Evolutionary conservation across 2,888 invertebrate genomes (phyloP).

Genomic region (Nomada fabriciana): DNA sequence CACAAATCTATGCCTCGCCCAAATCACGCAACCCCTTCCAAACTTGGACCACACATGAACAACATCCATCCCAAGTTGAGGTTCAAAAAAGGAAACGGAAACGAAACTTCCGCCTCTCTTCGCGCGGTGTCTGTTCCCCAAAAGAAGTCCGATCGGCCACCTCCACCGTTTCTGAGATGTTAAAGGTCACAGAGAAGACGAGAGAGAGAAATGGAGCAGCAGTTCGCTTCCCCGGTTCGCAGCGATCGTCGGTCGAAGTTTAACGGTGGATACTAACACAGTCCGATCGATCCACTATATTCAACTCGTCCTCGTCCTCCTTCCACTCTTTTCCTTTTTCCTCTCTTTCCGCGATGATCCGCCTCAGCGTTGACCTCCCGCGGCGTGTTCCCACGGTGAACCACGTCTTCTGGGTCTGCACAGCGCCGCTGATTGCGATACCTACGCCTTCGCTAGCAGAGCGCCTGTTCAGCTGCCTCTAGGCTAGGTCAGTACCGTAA

Average conservation of each 20-base stretch:
- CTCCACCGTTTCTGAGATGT: constrained; percentile 1
- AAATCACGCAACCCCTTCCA: too few species aligned
- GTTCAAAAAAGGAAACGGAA: not conserved
- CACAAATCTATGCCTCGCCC: too few species aligned
- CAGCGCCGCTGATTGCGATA: constrained; percentile 79
- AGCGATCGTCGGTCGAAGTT: constrained; percentile 57
- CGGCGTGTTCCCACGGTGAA: constrained; percentile 81
- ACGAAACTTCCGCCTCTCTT: not conserved
- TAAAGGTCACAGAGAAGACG: constrained; percentile 1
- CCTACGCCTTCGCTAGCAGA: constrained; percentile 75
- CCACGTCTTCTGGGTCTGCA: constrained; percentile 74
- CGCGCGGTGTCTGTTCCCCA: not conserved
- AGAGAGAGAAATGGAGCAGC: constrained; percentile 66
- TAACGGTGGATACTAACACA: constrained; percentile 75
- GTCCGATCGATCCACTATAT: constrained; percentile 52
- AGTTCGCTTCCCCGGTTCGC: constrained; percentile 57
- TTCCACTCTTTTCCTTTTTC: constrained; percentile 36
- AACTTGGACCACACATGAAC: too few species aligned
- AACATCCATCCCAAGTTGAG: not conserved
- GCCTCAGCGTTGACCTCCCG: constrained; percentile 75
- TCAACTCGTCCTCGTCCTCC: constrained; percentile 25
- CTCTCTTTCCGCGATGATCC: constrained; percentile 42
- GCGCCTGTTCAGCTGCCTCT: constrained; percentile 69
- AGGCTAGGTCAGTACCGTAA: constrained; percentile 81
- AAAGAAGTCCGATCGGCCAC: not conserved